phyloP scores from a whole-genome alignment of 2,113 vertebrate species.

The Myiagra hebetior region DNA sequence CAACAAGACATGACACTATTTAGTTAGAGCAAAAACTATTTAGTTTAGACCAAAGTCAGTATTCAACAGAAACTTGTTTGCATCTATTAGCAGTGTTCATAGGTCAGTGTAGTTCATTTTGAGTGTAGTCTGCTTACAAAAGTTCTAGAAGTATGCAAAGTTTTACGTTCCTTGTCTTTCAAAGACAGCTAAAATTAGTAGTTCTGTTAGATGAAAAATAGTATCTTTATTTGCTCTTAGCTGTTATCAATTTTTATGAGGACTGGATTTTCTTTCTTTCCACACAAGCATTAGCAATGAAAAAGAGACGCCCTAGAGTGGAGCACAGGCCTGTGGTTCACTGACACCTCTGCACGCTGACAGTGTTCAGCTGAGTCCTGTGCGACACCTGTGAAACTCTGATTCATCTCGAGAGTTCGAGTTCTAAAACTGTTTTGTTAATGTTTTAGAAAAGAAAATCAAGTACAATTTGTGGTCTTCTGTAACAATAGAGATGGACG shows the following conservation, averaged over 20 bases:
- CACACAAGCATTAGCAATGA: not conserved
- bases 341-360: not conserved
- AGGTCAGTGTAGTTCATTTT: not conserved
- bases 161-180: not conserved
- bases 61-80: not conserved
- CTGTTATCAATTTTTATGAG: not conserved
- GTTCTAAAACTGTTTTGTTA: not conserved
- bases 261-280: not conserved
- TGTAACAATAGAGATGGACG: not conserved
- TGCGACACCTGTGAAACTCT: not conserved
- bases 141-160: not conserved
- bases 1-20: not conserved
- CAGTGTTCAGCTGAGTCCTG: not conserved
- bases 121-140: not conserved
- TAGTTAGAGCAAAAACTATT: not conserved
- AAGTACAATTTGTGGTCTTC: not conserved
- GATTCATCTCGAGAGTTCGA: not conserved
- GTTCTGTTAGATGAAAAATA: not conserved
- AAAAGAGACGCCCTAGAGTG: not conserved
- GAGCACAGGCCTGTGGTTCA: not conserved
- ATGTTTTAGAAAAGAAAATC: not conserved
- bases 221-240: not conserved
- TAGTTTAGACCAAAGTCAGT: not conserved
- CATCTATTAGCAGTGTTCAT: not conserved
- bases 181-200: not conserved